Conservation (phyloP, 2,113 vertebrate genomes). For the Psophia crepitans region DNA sequence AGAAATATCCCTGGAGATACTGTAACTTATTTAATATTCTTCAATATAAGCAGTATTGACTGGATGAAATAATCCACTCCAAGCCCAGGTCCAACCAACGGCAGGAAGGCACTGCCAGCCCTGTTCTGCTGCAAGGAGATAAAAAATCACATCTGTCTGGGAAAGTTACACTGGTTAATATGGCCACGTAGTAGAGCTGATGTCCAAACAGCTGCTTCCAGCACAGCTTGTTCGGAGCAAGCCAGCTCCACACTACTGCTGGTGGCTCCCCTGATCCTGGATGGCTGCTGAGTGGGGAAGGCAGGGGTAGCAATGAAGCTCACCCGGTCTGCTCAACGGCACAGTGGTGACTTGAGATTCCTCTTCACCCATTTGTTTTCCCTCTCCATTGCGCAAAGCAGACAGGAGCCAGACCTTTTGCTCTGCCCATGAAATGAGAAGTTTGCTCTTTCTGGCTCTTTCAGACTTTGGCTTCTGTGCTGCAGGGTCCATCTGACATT, state of each 20-base stretch:
- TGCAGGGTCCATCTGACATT: not conserved
- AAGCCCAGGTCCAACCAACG: not conserved
- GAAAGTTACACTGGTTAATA: not conserved
- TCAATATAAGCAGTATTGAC: not conserved
- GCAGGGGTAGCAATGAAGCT: not conserved
- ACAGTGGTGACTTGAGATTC: not conserved
- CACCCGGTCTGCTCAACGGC: rapidly evolving
- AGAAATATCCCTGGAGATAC: not conserved
- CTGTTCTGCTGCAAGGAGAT: not conserved
- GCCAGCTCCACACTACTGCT: not conserved
- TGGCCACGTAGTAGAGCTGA: not conserved
- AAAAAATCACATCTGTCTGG: not conserved
- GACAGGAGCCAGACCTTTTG: not conserved
- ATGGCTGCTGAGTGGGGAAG: not conserved
- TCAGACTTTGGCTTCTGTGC: not conserved
- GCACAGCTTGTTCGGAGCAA: not conserved
- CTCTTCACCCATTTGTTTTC: not conserved
- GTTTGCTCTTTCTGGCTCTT: not conserved
- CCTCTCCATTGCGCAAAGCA: not conserved
- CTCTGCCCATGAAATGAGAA: not conserved
- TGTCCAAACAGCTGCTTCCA: not conserved
- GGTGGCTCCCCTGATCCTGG: not conserved
- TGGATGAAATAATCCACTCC: not conserved
- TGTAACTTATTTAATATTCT: not conserved
- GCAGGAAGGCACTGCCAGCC: not conserved